Conservation (phyloP, 2,797 vertebrate species). For the Propithecus perrieri region DNA sequence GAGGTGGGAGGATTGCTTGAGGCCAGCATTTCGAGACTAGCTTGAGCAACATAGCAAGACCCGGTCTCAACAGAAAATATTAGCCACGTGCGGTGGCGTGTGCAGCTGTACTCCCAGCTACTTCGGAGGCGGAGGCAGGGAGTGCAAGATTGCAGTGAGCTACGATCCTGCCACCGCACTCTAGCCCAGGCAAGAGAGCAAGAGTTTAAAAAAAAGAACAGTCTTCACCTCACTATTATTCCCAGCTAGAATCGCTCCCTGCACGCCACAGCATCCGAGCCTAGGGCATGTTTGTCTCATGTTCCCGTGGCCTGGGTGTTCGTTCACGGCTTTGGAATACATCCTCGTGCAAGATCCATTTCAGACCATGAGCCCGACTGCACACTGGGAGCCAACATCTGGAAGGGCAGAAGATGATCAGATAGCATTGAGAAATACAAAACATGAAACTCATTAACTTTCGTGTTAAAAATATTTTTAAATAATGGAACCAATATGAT, state of each 20-base stretch:
- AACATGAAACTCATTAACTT: slow-evolving; percentile 31
- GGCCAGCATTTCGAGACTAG: too few species aligned
- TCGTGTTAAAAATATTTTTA: slow-evolving; percentile 63
- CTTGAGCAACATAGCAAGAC: too few species aligned
- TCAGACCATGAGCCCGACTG: not conserved
- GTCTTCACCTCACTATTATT: not conserved
- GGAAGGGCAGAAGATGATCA: not conserved
- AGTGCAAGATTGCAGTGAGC: too few species aligned
- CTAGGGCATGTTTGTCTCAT: rapidly evolving
- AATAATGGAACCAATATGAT: slow-evolving; percentile 18
- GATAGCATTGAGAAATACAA: slow-evolving; percentile 15
- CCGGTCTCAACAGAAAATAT: too few species aligned
- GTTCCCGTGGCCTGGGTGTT: not conserved
- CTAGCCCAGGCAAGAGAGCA: not conserved
- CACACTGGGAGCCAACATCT: not conserved
- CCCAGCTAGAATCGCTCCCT: not conserved
- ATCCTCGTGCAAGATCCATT: not conserved
- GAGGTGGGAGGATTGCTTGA: too few species aligned
- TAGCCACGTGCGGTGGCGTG: too few species aligned
- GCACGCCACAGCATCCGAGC: not conserved
- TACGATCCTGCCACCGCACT: too few species aligned
- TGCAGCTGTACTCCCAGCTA: too few species aligned
- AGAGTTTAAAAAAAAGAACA: not conserved
- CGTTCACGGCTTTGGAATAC: not conserved
- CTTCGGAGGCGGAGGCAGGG: too few species aligned